Conservation (phyloP, 2,797 vertebrate genomes). For the Acanthurus tractus region DNA sequence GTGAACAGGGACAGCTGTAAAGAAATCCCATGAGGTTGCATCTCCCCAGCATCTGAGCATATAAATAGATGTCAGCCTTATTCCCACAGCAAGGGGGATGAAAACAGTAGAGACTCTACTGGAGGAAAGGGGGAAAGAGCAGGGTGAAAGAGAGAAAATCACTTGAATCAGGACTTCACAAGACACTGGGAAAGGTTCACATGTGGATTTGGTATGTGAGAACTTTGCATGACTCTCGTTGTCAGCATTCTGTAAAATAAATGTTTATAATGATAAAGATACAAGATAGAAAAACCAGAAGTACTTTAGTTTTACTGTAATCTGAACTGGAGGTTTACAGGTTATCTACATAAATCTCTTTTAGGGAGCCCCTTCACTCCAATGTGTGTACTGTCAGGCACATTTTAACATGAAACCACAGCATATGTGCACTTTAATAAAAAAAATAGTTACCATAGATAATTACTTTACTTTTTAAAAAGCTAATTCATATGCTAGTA, state of each 20-base stretch:
- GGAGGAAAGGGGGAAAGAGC: constrained; percentile 52
- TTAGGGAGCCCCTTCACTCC: no score
- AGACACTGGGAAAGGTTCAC: constrained; percentile 41
- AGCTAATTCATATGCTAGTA: not conserved
- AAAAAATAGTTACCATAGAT: no score
- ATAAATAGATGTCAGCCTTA: constrained; percentile 84
- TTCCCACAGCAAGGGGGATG: constrained; percentile 76
- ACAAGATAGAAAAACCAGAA: not conserved
- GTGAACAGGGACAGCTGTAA: constrained; percentile 67
- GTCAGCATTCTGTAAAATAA: constrained; percentile 3
- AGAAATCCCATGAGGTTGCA: constrained; percentile 78
- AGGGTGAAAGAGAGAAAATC: constrained; percentile 53
- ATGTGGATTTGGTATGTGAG: constrained; percentile 40
- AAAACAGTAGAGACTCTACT: constrained; percentile 70
- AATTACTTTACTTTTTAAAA: not conserved
- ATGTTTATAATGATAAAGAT: not conserved
- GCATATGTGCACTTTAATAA: no score
- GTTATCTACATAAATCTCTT: not conserved
- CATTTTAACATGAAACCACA: no score
- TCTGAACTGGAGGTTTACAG: not conserved
- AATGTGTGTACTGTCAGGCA: no score
- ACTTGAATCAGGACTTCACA: constrained; percentile 66
- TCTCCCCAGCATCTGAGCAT: constrained; percentile 82
- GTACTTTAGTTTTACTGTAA: not conserved
- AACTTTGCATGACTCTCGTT: constrained; percentile 28